phyloP scores from a whole-genome alignment of 53 echinoderm and acorn worm genomes.

The Patiria pectinifera region DNA sequence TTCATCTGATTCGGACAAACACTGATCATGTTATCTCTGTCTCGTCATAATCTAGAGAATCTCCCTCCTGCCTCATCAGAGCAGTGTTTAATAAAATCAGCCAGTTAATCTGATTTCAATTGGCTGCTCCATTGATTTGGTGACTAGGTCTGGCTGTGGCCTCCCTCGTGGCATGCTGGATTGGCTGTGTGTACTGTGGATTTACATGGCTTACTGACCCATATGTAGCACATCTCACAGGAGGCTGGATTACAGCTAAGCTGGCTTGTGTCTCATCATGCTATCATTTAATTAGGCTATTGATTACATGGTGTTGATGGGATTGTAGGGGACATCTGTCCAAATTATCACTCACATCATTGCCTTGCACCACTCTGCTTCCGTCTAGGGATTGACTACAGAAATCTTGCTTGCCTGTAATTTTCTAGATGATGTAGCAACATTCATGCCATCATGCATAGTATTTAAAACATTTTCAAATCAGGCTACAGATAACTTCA shows the following conservation, averaged over 20 bases:
- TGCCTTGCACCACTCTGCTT: constrained; percentile 6
- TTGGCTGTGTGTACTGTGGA: constrained; percentile 16
- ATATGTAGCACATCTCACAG: constrained; percentile 29
- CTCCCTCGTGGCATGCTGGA: neutral
- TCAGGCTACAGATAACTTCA: too few relatives aligned
- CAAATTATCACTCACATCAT: constrained; percentile 48
- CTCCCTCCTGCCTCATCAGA: constrained; percentile 12
- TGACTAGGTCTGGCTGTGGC: neutral
- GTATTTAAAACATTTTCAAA: neutral
- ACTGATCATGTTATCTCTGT: neutral
- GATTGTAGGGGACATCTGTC: constrained; percentile 52
- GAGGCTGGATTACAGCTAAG: constrained; percentile 26
- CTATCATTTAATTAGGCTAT: constrained; percentile 61
- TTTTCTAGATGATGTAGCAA: neutral
- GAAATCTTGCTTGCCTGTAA: neutral
- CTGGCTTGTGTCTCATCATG: neutral
- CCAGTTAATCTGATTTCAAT: constrained; percentile 53
- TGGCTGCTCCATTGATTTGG: constrained; percentile 45
- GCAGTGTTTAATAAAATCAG: constrained; percentile 53
- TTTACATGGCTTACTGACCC: constrained; percentile 29
- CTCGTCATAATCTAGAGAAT: neutral
- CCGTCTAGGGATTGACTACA: neutral
- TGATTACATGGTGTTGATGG: constrained; percentile 67
- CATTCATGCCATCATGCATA: neutral
- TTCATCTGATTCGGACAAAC: neutral